Conservation (phyloP, 2,113 vertebrate genomes). For the Burhinus oedicnemus region DNA sequence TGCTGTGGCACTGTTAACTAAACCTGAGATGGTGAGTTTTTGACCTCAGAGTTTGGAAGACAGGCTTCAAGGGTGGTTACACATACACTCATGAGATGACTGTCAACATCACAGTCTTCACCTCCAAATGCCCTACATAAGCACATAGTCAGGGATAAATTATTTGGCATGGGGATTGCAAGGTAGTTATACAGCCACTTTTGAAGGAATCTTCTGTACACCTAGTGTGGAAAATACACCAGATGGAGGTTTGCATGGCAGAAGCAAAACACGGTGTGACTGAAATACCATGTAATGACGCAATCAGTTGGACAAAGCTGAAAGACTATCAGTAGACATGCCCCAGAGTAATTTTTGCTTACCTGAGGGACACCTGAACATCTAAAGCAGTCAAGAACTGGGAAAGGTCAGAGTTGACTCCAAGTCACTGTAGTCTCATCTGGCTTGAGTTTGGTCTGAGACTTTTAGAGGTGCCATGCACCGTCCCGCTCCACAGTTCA, state of each 20-base stretch:
- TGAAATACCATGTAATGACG: background rate
- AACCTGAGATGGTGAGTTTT: background rate
- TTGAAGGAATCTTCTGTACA: background rate
- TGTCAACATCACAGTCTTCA: background rate
- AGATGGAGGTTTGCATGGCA: background rate
- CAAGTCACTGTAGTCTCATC: background rate
- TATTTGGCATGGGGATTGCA: background rate
- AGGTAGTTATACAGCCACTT: background rate
- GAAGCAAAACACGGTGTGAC: background rate
- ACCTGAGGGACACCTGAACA: background rate
- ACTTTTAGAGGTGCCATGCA: background rate
- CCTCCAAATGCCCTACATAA: fast-evolving
- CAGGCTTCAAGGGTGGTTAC: background rate
- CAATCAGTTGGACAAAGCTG: background rate
- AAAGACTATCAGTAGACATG: background rate
- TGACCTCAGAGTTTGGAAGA: background rate
- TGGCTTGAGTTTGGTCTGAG: background rate
- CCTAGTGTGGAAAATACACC: background rate
- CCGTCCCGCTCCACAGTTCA: background rate
- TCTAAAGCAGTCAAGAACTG: background rate
- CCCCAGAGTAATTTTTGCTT: background rate
- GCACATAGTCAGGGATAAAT: background rate
- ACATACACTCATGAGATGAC: background rate
- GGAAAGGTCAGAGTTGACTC: background rate
- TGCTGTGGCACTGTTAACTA: background rate